These are phyloP conservation scores for Malurus elegans DNA, from an alignment of 2,113 vertebrate genomes.

Conservation along the genomic window DNA sequence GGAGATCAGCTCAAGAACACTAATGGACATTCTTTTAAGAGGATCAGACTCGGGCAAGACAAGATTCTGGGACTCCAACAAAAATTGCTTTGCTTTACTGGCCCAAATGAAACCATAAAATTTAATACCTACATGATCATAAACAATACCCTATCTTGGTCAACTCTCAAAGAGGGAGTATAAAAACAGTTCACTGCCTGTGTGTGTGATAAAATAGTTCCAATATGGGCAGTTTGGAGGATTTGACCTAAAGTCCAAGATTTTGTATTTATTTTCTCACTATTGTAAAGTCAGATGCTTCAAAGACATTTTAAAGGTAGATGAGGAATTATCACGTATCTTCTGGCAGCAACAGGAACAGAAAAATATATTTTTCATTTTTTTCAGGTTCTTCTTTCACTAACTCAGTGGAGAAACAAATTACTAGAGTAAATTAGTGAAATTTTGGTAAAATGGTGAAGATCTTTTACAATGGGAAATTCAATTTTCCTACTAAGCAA, in stretches of 20 bases:
- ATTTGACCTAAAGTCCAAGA: not conserved
- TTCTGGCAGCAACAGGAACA: not conserved
- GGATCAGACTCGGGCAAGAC: not conserved
- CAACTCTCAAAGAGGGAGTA: not conserved
- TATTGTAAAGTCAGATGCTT: not conserved
- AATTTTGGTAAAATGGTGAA: not conserved
- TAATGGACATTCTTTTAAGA: not conserved
- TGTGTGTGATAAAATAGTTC: not conserved
- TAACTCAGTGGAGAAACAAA: not conserved
- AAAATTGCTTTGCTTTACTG: not conserved
- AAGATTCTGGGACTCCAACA: not conserved
- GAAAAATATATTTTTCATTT: not conserved
- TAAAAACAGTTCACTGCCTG: not conserved
- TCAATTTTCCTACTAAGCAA: not conserved
- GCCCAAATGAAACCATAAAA: fast-evolving
- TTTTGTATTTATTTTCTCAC: not conserved
- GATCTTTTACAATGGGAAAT: not conserved
- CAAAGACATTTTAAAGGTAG: not conserved
- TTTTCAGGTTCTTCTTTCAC: not conserved
- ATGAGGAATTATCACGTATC: not conserved
- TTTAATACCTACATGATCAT: not conserved
- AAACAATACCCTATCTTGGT: not conserved
- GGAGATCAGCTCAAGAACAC: not conserved
- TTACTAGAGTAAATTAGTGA: not conserved
- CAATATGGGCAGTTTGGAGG: not conserved